phyloP scores from a whole-genome alignment of 2,888 invertebrate species.

The Pteria penguin region DNA sequence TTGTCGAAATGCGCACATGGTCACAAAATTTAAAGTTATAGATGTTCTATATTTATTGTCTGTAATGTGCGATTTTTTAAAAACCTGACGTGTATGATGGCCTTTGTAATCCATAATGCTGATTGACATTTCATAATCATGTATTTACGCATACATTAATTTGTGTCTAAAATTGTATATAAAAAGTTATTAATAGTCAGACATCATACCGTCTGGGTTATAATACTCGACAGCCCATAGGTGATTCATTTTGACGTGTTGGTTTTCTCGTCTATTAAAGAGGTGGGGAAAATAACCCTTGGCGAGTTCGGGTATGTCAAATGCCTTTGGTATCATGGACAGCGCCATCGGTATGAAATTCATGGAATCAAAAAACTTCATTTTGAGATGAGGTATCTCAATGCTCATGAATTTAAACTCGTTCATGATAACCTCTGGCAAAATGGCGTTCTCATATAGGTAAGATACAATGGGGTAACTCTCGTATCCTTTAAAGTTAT shows the following conservation, averaged over 20 bases:
- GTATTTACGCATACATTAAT: no score
- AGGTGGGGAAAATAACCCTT: slow-evolving; percentile 49
- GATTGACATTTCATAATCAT: no score
- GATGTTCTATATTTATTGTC: no score
- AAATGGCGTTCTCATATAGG: slow-evolving; percentile 22
- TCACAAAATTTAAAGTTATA: no score
- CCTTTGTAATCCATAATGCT: no score
- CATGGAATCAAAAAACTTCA: no score
- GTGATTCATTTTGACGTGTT: slow-evolving; percentile 9
- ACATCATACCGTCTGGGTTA: slow-evolving; percentile 36
- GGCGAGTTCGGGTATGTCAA: slow-evolving; percentile 38
- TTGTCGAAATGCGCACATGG: no score
- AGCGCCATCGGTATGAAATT: slow-evolving; percentile 45
- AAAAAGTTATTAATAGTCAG: no score
- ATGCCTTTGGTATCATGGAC: slow-evolving; percentile 34
- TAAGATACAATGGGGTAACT: slow-evolving; percentile 26
- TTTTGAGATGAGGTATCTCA: slow-evolving; percentile 14
- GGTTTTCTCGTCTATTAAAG: slow-evolving; percentile 43
- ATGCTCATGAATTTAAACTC: slow-evolving; percentile 28
- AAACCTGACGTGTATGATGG: no score
- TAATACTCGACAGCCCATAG: slow-evolving; percentile 36
- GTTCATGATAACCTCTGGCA: slow-evolving; percentile 27
- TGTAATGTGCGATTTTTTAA: no score
- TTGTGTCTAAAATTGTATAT: no score
- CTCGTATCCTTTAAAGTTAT: slow-evolving; percentile 42